phyloP scores from a whole-genome alignment of 2,113 vertebrate species.

The Nematolebias whitei region DNA sequence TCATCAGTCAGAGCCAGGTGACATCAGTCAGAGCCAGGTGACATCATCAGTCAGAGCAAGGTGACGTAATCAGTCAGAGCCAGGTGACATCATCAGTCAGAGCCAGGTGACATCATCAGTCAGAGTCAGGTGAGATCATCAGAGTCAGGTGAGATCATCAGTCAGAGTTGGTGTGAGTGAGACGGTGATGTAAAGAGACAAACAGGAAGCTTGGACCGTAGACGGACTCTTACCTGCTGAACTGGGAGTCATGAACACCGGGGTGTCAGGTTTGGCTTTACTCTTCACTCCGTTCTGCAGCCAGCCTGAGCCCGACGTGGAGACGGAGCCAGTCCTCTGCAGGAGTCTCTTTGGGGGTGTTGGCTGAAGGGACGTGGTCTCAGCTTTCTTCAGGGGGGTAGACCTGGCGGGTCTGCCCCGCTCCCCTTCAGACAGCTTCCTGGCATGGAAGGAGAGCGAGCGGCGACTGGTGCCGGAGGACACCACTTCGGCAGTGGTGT shows the following conservation, averaged over 20 bases:
- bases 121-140: too few species aligned
- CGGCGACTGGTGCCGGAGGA: slow-evolving; percentile 19
- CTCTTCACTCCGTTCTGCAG: slow-evolving; percentile 35
- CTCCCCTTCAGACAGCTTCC: slow-evolving; percentile 60
- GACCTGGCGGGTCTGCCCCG: slow-evolving; percentile 28
- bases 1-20: too few species aligned
- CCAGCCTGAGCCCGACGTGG: slow-evolving; percentile 6
- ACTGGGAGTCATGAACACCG: slow-evolving; percentile 44
- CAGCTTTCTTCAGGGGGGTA: slow-evolving; percentile 61
- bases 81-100: too few species aligned
- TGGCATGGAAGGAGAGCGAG: slow-evolving; percentile 52
- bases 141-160: too few species aligned
- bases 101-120: too few species aligned
- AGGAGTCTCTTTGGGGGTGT: slow-evolving; percentile 51
- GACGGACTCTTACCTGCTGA: slow-evolving; percentile 31
- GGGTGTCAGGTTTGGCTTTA: slow-evolving; percentile 52
- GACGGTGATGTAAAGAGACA: too few species aligned
- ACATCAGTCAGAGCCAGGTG: too few species aligned
- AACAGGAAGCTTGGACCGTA: background rate
- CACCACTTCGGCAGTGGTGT: background rate
- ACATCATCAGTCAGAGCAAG: too few species aligned
- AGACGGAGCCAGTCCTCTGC: slow-evolving; percentile 35
- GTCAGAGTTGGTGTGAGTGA: too few species aligned
- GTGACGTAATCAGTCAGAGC: too few species aligned
- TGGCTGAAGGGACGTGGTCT: slow-evolving; percentile 30